These are phyloP conservation scores for Caloenas nicobarica DNA, from an alignment of 2,113 vertebrate species.

Conservation along the genomic window DNA sequence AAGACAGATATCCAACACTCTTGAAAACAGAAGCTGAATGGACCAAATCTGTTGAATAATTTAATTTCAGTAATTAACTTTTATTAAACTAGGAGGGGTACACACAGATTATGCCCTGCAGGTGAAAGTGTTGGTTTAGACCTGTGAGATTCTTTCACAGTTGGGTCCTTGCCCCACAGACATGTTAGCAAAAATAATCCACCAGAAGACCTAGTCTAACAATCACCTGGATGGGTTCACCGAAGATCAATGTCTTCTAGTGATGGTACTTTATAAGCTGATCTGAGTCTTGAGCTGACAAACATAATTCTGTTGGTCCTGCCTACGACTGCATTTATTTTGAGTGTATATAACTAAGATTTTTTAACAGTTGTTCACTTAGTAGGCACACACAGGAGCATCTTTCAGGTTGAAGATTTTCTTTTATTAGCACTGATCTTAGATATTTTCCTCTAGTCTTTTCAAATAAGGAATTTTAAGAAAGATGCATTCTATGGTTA, in stretches of 20 bases:
- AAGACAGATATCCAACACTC: background rate
- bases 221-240: background rate
- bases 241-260: background rate
- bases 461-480: background rate
- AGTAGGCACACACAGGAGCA: background rate
- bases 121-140: background rate
- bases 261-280: background rate
- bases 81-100: background rate
- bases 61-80: background rate
- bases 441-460: background rate
- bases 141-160: background rate
- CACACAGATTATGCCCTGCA: background rate
- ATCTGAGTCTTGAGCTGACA: background rate
- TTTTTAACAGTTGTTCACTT: background rate
- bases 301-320: background rate
- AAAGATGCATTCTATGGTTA: background rate
- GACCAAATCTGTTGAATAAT: background rate
- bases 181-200: background rate
- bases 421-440: background rate
- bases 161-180: background rate
- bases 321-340: background rate
- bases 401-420: background rate
- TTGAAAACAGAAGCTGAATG: background rate
- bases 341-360: background rate
- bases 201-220: background rate